Evolutionary conservation across 2,113 vertebrate species (phyloP), one percentile per base, ranked within the genome.

Genomic region (Macquaria ambigua): DNA sequence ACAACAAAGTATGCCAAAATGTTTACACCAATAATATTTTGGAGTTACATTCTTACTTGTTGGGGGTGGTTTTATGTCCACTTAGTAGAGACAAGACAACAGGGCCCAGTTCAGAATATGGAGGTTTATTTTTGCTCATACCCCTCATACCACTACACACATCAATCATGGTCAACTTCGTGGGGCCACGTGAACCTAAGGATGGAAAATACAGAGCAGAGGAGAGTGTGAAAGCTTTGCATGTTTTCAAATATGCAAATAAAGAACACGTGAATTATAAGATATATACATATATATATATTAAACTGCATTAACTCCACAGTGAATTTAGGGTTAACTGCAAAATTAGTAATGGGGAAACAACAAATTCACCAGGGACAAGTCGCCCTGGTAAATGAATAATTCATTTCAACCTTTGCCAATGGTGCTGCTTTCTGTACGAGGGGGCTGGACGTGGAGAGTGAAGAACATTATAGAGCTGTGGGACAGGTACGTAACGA

Each of bases 381-480:
- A 55, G 41, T 48, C 1, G 0, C 8, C 12, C 31, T 46, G 11
- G 20, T 46, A 52, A 41, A 10, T 72, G 5, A 83, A 91, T 70
- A 50, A 74, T 63, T 83, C 2, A 66, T 66, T 95, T 91, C 95
- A 96, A 0, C 98, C 98, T 92, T 98, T 99, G 59, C 97, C 96
- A 14, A 75, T 87, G 67, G 92, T 91, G 0, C 96, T 97, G 94
- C 97, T 98, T 83, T 99, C 98, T 91, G 98, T 97, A 4, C 97
- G 97, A 77, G 98, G 98, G 88, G 98, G 98, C 92, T 98, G 98
- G 92, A 99, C 94, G 83, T 99, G 97, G 79, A 99, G 95, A 0
- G 98, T 99, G 96, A 99, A 99, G 90, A 99, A 97, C 98, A 99
- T 99, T 92, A 99, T 97, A 14, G 98, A 99, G 93, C 96, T 97